Conservation (phyloP, 2,113 vertebrate species). For the Stigmatopora argus region DNA sequence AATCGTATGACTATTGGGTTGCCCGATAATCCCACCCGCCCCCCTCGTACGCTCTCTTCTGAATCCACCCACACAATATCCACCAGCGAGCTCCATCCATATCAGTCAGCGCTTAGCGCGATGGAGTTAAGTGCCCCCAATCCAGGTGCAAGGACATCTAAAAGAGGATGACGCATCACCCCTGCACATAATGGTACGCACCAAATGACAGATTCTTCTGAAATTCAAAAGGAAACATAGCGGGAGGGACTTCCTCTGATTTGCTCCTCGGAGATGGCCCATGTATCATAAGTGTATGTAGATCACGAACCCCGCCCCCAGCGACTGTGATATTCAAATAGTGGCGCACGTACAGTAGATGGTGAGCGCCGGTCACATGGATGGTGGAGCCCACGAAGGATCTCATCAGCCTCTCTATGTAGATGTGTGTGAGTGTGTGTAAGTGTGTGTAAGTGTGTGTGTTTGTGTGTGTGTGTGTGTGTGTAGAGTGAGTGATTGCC, state of each 20-base stretch:
- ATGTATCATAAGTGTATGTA: slow-evolving; percentile 63
- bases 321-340: slow-evolving; percentile 45
- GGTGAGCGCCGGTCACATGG: slow-evolving; percentile 66
- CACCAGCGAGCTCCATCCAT: slow-evolving; percentile 38
- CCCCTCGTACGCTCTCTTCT: slow-evolving; percentile 48
- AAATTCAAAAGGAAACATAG: slow-evolving; percentile 60
- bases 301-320: slow-evolving; percentile 40
- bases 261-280: slow-evolving; percentile 62
- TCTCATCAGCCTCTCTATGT: slow-evolving; percentile 76
- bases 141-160: slow-evolving; percentile 56
- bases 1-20: neutral
- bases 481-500: slow-evolving; percentile 77
- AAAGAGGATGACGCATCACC: slow-evolving; percentile 62
- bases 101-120: slow-evolving; percentile 41
- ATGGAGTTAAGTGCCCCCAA: slow-evolving; percentile 33
- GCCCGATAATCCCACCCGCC: neutral
- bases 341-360: slow-evolving; percentile 62
- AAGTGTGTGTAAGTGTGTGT: too few species aligned
- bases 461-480: slow-evolving; percentile 55
- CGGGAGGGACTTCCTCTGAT: slow-evolving; percentile 44
- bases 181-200: slow-evolving; percentile 51
- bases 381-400: slow-evolving; percentile 67
- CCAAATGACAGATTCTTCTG: slow-evolving; percentile 51
- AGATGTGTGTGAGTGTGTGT: slow-evolving; percentile 56
- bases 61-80: slow-evolving; percentile 44